Base-by-base conservation (phyloP, 2,113 vertebrate species). In the Chaetops frenatus region DNA sequence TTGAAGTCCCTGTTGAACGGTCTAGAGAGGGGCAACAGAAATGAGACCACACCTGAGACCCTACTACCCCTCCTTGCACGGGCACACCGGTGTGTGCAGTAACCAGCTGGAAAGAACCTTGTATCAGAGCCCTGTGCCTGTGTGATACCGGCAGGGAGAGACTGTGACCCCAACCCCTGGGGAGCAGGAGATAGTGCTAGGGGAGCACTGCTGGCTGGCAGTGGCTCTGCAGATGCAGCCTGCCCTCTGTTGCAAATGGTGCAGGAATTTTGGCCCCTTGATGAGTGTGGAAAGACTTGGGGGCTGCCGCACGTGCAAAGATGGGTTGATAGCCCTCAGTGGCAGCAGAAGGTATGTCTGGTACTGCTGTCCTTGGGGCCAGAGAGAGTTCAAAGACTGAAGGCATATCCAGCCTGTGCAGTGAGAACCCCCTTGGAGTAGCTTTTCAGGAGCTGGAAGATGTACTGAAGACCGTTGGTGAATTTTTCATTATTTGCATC, bases 141-240 rank as follows among this genome's bases (percentile, higher is more conserved):
- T 21, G 19, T 3, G 58, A 5, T 11, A 4, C 3, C 2, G 27
- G 17, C 47, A 4, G n/a, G n/a, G 21, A 54, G 25, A 23, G 67
- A 22, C 48, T 5, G 53, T 27, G 31, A 38, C 40, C 20, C 40
- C 54, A 31, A 2, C 5, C 44, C 5, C 40, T 8, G 8, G 28
- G 58, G 35, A 45, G 15, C 2, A 7, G 33, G 54, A 67, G 42
- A 4, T 1, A 7, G 40, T 11, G 90, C 58, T 3, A 0, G 16
- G 25, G 53, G 4, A 54, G 13, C 0, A 8, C 56, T 91, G 69
- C 58, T 64, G 85, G 11, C 36, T 65, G 74, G 25, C n/a, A 61
- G 18, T 1, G 64, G 35, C 89, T 74, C 60, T 60, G 50, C 82
- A 70, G 29, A 5, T 22, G 28, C 40, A 66, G 36, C 21, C 15